Evolutionary conservation across 2,797 vertebrate species (phyloP), one percentile per base, ranked within the genome.

Genomic region (Melanogrammus aeglefinus): DNA sequence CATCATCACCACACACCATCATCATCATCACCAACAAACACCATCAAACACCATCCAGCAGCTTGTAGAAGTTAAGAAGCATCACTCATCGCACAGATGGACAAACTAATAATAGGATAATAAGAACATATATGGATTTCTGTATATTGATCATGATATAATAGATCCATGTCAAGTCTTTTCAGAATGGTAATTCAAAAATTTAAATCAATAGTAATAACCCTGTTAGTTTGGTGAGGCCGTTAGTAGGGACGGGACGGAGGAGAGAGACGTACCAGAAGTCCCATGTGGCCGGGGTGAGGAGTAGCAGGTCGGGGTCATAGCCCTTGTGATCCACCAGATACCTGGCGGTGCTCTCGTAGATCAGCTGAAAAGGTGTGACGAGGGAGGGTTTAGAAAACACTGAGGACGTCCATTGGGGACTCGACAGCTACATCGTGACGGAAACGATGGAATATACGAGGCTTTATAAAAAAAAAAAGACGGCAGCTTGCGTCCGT

Each of bases 301-400:
- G 88, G 72, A 85, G 94, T 83, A 99, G 93, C 84, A 99, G 92
- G 79, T 96, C 96, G 85, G 95, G 92, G 31, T 96, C 95, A 83
- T 98, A 99, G 6, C 95, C 96, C 91, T 95, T 99, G 87, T 97
- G 94, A 1, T 94, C 94, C 88, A 98, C 96, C 81, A 99, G 87
- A 83, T 95, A 99, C 4, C 95, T 89, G 80, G 96, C 95, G 90
- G 98, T 96, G 84, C 97, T 98, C 79, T 97, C 95, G 87, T 98
- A 99, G 93, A 99, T 96, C 29, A 99, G 92, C 97, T 99, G 93
- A 21, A 92, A 91, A 38, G 85, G 81, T 33, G 9, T 2, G 24
- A 69, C 24, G 10, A 12, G 27, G 10, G 63, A 8, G 10, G 63
- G 9, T n/a, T 27, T 12, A n/a, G 33, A 72, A 35, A 35, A 35